phyloP scores from a whole-genome alignment of 2,113 vertebrate species.

The Hippocampus mohnikei region DNA sequence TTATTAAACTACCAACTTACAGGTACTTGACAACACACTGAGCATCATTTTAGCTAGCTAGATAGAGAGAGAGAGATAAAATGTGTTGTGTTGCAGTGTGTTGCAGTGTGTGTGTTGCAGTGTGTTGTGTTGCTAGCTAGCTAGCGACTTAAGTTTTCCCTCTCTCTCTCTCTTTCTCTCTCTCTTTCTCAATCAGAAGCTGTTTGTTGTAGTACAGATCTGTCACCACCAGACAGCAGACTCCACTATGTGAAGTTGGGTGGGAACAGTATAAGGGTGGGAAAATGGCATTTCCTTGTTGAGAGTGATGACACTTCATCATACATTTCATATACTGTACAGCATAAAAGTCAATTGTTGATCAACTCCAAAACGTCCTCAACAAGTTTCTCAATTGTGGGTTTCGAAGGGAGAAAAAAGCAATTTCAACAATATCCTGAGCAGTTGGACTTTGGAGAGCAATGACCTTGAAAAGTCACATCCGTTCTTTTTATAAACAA shows the following conservation, averaged over 20 bases:
- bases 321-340: not conserved
- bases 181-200: not conserved
- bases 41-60: not conserved
- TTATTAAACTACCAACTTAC: not conserved
- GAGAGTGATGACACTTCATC: not conserved
- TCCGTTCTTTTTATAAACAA: not conserved
- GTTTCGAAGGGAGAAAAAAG: not conserved
- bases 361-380: not conserved
- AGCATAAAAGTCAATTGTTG: not conserved
- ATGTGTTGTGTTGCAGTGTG: too few species aligned
- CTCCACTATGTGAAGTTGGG: not conserved
- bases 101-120: too few species aligned
- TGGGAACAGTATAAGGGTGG: not conserved
- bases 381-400: too few species aligned
- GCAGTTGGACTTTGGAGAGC: not conserved
- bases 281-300: not conserved
- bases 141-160: too few species aligned
- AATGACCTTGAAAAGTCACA: slow-evolving; percentile 1
- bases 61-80: too few species aligned
- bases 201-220: not conserved
- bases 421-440: not conserved
- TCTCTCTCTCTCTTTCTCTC: too few species aligned
- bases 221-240: not conserved
- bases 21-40: not conserved
- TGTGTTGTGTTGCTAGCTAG: too few species aligned